Evolutionary conservation across 2,888 invertebrate genomes (phyloP), one percentile per base, ranked within the genome.

Genomic region (Aquatica leii): DNA sequence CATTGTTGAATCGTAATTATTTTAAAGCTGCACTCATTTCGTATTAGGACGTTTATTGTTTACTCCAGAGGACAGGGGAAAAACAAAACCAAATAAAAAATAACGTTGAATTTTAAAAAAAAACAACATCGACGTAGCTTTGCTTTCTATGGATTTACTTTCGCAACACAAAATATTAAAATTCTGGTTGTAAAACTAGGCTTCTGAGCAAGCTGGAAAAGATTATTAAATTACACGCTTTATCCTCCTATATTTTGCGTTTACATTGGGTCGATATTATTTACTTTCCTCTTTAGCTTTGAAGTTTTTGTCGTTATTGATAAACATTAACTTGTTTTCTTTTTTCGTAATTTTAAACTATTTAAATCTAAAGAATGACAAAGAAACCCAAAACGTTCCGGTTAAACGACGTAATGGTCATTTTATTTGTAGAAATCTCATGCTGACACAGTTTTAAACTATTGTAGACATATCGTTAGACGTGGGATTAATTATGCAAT

Each of bases 181-280:
- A 46, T 46, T 46, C 46, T 18, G 46, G 18, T 46, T 46, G 46
- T 17, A 46, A 18, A 46, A 46, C 18, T 46, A 18, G 46, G 46
- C 46, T 46, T 46, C 46, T 46, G 46, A 46, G 46, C 46, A 46
- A 46, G 46, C 46, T 46, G 46, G 6, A 46, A 18, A 46, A 46
- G 46, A 46, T 46, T 46, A 46, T 46, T 46, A 46, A 46, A 46
- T 46, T 46, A 46, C 46, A 46, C 17, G 46, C 46, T 46, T 46
- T 46, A 46, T 43, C 46, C 46, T 20, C 20, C 17, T 20, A 46
- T 20, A 46, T 46, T 46, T 46, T 46, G 15, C 46, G 46, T 46
- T 46, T 46, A 46, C 46, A 46, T 46, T 46, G 46, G 46, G 20
- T 46, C 46, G 46, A 46, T 46, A 46, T 46, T 46, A 46, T 46